Evolutionary conservation across 64 coral and sea anemone genomes (phyloP).

Genomic region (Stichodactyla mertensii): DNA sequence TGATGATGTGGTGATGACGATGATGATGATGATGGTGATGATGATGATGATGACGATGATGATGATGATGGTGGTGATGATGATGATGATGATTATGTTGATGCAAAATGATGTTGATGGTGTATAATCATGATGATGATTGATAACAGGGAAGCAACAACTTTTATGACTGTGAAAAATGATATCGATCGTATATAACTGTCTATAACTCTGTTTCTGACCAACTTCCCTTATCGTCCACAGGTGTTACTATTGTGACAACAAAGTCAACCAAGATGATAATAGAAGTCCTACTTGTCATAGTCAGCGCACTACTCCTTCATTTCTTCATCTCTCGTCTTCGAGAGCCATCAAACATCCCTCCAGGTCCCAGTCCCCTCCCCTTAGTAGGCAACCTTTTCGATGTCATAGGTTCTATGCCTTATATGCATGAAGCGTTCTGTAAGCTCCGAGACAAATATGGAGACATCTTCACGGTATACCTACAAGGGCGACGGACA

Average conservation of each 20-base stretch:
- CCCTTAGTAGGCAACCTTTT: slow-evolving; percentile 45
- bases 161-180: too few species aligned
- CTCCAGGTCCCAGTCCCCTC: slow-evolving; percentile 33
- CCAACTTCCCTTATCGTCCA: neutral
- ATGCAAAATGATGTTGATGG: too few species aligned
- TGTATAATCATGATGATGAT: too few species aligned
- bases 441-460: slow-evolving; percentile 26
- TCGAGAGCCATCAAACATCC: neutral
- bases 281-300: neutral
- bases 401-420: slow-evolving; percentile 10
- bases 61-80: too few species aligned
- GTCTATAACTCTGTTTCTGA: too few species aligned
- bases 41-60: too few species aligned
- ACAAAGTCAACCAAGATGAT: neutral
- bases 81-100: too few species aligned
- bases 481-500: slow-evolving; percentile 19
- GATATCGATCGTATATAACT: too few species aligned
- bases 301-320: neutral
- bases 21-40: too few species aligned
- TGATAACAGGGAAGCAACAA: too few species aligned
- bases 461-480: slow-evolving; percentile 38
- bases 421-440: slow-evolving; percentile 30
- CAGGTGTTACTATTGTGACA: neutral
- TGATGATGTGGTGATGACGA: too few species aligned
- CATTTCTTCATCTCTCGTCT: neutral